Base-by-base conservation (phyloP, 2,888 invertebrate genomes). In the Drosophila cognata region DNA sequence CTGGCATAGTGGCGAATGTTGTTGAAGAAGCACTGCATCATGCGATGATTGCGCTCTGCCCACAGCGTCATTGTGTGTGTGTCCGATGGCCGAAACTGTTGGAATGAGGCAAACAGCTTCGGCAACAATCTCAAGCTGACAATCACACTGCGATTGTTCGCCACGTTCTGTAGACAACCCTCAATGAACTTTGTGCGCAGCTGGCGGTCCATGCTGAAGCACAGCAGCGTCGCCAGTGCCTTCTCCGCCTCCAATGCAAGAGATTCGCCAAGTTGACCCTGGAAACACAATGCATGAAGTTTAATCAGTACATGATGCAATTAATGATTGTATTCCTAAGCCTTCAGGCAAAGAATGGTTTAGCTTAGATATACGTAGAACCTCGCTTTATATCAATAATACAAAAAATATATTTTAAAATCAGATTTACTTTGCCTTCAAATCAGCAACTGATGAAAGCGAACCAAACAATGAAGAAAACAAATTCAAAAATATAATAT, bases 161-260 rank as follows among this genome's bases (percentile, higher is more conserved):
- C 96, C 74, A 98, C 94, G 93, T 98, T 98, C 86, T 97, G 96
- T 53, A 98, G 94, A 89, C 98, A 98, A 11, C 98, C 98, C 93
- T 98, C 98, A 79, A 99, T 98, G 91, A 99, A 99, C 93, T 98
- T 98, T 94, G 98, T 97, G 65, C 98, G 95, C 78, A 98, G 97
- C 74, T 97, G 95, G 81, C 97, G 96, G 92, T 98, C 98, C 2
- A 97, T 97, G 89, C 97, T 98, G 91, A 97, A 98, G 91, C 98
- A 98, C 1, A 99, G 94, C 31, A 98, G 94, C 82, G 97, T 97
- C 84, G 97, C 97, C 0, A 99, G 94, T 2, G 97, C 97, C 89
- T 98, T 98, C 92, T 99, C 98, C 1, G 98, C 98, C 93, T 98
- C 98, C n/a, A 97, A 93, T 0, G 97, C 98, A 60, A 99, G 93